Evolutionary conservation across 2,113 vertebrate species (phyloP).

Genomic region (Orientallactaga bullata): DNA sequence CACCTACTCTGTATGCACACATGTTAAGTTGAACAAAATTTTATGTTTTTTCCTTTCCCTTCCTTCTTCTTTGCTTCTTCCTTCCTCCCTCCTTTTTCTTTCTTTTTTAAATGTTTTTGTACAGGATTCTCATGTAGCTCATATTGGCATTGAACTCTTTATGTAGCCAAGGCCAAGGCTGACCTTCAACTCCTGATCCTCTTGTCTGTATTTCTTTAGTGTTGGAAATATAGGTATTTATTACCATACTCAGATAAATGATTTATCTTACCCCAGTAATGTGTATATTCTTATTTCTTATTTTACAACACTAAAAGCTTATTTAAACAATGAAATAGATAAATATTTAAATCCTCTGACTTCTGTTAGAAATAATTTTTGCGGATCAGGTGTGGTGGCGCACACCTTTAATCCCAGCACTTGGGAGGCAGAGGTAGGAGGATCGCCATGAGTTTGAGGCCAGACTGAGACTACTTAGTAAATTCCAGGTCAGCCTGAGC

Average conservation of each 20-base stretch:
- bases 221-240: neutral
- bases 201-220: neutral
- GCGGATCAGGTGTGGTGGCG: too few relatives aligned
- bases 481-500: too few relatives aligned
- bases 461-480: too few relatives aligned
- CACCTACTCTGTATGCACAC: neutral
- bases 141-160: neutral
- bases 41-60: neutral
- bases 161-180: neutral
- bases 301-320: conserved; percentile 1
- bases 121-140: neutral
- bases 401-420: too few relatives aligned
- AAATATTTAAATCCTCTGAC: neutral
- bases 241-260: neutral
- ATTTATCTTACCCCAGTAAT: neutral
- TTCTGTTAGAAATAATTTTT: conserved; percentile 55
- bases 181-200: neutral
- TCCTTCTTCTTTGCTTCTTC: too few relatives aligned
- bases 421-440: too few relatives aligned
- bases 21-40: neutral
- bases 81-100: too few relatives aligned
- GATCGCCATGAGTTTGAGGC: too few relatives aligned
- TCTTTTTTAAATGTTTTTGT: neutral
- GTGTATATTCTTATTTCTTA: conserved; percentile 4
- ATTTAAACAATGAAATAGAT: conserved; percentile 45